Conservation (phyloP, 2,888 invertebrate genomes). For the Chironomus tentans region DNA sequence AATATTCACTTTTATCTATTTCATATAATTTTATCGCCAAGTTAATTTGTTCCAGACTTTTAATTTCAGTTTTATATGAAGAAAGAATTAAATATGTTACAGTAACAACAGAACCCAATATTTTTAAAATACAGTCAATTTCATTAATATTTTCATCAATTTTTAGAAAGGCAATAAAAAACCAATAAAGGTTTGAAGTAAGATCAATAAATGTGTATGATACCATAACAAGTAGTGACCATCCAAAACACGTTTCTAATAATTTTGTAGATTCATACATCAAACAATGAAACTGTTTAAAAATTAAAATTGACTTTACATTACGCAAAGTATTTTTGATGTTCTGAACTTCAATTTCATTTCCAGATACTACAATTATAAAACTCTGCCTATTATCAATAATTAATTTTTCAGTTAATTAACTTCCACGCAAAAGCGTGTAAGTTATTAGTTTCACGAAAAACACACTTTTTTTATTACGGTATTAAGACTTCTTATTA, state of each 20-base stretch:
- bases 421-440: no score
- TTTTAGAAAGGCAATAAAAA: background rate
- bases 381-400: background rate
- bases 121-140: constrained; percentile 2
- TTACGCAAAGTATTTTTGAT: background rate
- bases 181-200: constrained; percentile 14
- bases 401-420: no score
- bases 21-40: background rate
- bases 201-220: constrained; percentile 17
- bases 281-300: background rate
- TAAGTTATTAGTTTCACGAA: no score
- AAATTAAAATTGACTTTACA: background rate
- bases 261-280: constrained; percentile 9
- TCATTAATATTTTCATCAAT: background rate
- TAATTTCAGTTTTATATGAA: background rate
- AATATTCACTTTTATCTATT: background rate
- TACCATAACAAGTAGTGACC: constrained; percentile 1
- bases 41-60: background rate
- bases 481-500: no score
- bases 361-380: background rate
- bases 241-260: constrained; percentile 4
- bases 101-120: background rate
- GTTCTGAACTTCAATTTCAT: background rate
- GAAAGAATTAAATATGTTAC: constrained; percentile 11
- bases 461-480: no score